These are phyloP conservation scores for Drosophila mayaguana DNA, from an alignment of 2,888 invertebrate genomes.

Conservation along the genomic window DNA sequence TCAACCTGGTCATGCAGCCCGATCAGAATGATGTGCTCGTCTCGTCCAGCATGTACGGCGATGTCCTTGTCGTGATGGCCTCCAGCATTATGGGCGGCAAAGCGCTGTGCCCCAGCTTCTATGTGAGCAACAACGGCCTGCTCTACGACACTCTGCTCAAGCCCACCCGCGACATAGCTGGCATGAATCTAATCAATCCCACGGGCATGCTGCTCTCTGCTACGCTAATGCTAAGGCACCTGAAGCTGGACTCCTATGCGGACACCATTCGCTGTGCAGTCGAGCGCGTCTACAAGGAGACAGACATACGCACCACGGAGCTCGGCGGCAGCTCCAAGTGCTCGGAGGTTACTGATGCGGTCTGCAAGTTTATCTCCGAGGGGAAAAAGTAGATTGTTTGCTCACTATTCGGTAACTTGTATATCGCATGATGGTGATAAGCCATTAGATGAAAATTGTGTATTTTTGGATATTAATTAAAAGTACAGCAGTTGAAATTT, in stretches of 20 bases:
- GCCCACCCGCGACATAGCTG: conserved; percentile 95
- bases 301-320: conserved; percentile 96
- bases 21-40: conserved; percentile 93
- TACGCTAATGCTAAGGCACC: conserved; percentile 94
- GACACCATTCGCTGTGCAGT: conserved; percentile 93
- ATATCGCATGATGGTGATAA: background rate
- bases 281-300: conserved; percentile 90
- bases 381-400: background rate
- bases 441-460: background rate
- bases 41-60: conserved; percentile 98
- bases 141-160: conserved; percentile 94
- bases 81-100: conserved; percentile 97
- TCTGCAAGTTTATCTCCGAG: conserved; percentile 83
- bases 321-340: conserved; percentile 92
- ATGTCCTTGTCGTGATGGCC: conserved; percentile 97
- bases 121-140: conserved; percentile 94
- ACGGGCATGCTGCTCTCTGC: conserved; percentile 97
- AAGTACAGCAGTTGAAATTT: background rate
- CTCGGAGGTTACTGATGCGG: conserved; percentile 95
- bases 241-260: conserved; percentile 93
- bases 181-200: conserved; percentile 94
- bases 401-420: background rate
- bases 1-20: conserved; percentile 51
- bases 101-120: conserved; percentile 96
- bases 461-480: background rate